Conservation (phyloP, 2,888 invertebrate species). For the Apotomis turbidana region DNA sequence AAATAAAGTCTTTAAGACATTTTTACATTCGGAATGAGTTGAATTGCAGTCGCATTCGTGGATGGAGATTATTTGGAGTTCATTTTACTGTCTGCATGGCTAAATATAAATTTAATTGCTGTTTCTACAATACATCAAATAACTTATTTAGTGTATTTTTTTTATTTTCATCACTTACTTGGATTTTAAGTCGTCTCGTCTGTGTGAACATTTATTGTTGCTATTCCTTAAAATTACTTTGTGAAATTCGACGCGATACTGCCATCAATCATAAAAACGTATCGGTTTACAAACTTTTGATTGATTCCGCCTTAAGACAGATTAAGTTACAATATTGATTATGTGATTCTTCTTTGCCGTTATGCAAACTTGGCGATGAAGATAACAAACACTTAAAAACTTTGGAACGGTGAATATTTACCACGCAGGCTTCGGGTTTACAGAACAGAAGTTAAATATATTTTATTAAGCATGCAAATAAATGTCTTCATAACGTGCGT, state of each 20-base stretch:
- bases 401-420: too few species aligned
- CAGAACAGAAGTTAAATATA: too few species aligned
- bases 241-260: conserved; percentile 38
- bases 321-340: conserved; percentile 1
- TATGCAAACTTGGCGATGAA: too few species aligned
- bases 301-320: conserved; percentile 26
- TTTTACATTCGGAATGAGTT: background rate
- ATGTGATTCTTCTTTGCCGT: background rate
- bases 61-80: too few species aligned
- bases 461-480: too few species aligned
- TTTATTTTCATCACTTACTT: background rate
- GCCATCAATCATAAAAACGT: conserved; percentile 49
- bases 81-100: too few species aligned
- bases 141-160: background rate
- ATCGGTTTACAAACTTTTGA: conserved; percentile 32
- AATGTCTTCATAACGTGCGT: too few species aligned
- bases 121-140: too few species aligned
- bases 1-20: conserved; percentile 14
- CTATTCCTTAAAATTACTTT: conserved; percentile 27
- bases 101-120: too few species aligned
- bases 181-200: background rate
- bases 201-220: background rate
- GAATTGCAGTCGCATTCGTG: too few species aligned
- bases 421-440: too few species aligned
- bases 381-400: too few species aligned